These are phyloP conservation scores for Aythya baeri DNA, from an alignment of 2,113 vertebrate species.

Conservation along the genomic window DNA sequence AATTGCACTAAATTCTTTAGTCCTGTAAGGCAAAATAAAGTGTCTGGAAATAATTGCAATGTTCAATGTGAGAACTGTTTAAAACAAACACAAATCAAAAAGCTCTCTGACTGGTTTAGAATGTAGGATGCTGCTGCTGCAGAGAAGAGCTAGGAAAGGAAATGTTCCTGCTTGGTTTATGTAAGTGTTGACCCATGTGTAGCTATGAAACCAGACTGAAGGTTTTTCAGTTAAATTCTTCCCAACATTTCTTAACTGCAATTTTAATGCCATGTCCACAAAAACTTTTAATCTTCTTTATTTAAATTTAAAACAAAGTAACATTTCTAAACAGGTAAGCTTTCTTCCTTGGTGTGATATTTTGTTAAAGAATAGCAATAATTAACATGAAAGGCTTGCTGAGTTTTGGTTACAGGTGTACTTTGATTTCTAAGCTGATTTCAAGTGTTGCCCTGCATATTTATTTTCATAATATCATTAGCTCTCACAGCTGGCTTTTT, in stretches of 20 bases:
- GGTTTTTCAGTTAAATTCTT: background rate
- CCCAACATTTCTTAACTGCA: background rate
- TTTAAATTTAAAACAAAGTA: background rate
- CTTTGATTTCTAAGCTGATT: constrained; percentile 43
- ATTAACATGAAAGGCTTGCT: background rate
- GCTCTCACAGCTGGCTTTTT: constrained; percentile 45
- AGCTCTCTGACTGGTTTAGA: background rate
- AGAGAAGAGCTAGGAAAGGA: background rate
- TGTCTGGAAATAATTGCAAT: background rate
- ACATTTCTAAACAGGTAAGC: background rate
- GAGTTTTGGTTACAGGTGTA: background rate
- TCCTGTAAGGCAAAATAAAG: background rate
- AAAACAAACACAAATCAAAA: no score
- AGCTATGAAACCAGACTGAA: background rate
- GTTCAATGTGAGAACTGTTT: background rate
- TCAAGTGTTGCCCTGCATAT: constrained; percentile 11
- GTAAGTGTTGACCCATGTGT: background rate
- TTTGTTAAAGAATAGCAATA: background rate
- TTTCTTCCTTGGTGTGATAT: background rate
- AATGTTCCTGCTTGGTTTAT: background rate
- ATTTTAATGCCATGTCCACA: background rate
- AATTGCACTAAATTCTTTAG: background rate
- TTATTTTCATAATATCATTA: constrained; percentile 55
- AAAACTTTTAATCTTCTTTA: background rate
- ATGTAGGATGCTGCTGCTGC: background rate